Conservation (phyloP, 2,113 vertebrate genomes). For the Syrmaticus mikado region DNA sequence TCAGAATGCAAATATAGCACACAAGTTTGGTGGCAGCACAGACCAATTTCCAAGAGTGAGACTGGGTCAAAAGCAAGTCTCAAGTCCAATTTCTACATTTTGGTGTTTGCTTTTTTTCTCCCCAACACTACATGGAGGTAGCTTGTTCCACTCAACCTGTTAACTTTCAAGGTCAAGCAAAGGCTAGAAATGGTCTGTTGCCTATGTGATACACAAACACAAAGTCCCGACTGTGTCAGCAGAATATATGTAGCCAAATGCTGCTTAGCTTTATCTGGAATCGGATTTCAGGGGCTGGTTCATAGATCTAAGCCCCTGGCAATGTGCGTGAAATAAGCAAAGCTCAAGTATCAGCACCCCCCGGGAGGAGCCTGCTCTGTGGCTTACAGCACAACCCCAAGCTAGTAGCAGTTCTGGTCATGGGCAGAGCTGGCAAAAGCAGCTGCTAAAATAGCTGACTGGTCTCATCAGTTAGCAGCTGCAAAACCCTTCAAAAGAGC, state of each 20-base stretch:
- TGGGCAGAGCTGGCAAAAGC: neutral
- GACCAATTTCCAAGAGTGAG: neutral
- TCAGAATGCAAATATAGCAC: neutral
- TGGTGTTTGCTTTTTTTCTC: rapidly evolving
- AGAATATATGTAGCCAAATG: constrained; percentile 59
- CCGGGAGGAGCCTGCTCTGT: neutral
- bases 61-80: neutral
- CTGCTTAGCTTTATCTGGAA: constrained; percentile 22
- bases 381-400: neutral
- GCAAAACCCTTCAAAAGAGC: constrained; percentile 1
- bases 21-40: neutral
- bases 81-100: neutral
- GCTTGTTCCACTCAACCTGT: neutral
- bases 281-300: constrained; percentile 66
- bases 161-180: constrained; percentile 64
- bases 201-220: constrained; percentile 63
- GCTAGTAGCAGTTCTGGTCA: neutral
- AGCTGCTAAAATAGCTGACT: constrained; percentile 50
- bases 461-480: constrained; percentile 28
- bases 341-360: constrained; percentile 55
- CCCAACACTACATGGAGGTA: neutral
- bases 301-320: constrained; percentile 50
- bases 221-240: constrained; percentile 58
- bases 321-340: constrained; percentile 43
- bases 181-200: constrained; percentile 48